A percentile compares a stretch with the other conserved stretches of the same genome.
Evolutionary conservation across 2,113 vertebrate genomes (phyloP).

Genomic region (Colius striatus): DNA sequence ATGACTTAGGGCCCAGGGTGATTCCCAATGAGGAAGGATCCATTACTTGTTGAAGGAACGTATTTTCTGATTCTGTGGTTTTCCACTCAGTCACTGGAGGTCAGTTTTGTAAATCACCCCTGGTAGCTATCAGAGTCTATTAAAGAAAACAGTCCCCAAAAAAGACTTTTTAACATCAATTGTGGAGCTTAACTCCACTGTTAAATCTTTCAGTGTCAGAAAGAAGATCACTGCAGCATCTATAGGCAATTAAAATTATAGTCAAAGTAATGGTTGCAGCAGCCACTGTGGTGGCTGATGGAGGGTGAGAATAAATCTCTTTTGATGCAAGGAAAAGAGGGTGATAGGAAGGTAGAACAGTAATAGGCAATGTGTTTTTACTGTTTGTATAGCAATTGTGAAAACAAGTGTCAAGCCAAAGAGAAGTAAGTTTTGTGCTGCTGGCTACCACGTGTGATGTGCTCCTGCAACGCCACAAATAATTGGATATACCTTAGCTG

Average conservation of each 20-base stretch:
- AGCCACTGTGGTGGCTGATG: background rate
- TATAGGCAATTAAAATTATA: slow-evolving; percentile 39
- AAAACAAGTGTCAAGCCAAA: background rate
- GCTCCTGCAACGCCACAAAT: background rate
- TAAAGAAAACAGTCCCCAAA: slow-evolving; percentile 21
- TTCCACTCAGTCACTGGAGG: background rate
- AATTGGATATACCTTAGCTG: background rate
- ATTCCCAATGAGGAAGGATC: background rate
- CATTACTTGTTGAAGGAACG: background rate
- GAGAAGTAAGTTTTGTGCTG: background rate
- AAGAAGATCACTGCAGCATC: background rate
- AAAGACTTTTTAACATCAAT: slow-evolving; percentile 32
- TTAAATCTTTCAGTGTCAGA: slow-evolving; percentile 2
- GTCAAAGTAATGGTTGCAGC: background rate
- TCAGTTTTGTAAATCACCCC: background rate
- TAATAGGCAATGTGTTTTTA: background rate
- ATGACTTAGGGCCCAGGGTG: background rate
- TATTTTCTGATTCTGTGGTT: background rate
- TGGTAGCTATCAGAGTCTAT: background rate
- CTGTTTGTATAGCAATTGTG: background rate
- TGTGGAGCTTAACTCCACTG: background rate
- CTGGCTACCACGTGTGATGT: background rate
- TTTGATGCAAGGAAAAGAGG: background rate
- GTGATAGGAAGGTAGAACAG: background rate
- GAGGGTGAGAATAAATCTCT: background rate